phyloP scores from a whole-genome alignment of 2,113 vertebrate species.

The Stigmatopora nigra region DNA sequence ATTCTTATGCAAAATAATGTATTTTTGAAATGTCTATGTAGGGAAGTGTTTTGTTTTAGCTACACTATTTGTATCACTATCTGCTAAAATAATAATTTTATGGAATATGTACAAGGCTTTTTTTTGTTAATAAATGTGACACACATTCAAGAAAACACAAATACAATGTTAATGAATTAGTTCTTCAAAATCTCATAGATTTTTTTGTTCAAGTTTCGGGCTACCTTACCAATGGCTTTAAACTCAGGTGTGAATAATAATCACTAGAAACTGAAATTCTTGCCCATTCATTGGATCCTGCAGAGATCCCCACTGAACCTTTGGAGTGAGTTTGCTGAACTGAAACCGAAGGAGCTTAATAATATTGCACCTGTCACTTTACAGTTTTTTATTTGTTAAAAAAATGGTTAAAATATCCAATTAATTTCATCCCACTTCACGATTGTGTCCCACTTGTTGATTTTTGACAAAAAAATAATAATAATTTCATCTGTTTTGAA shows the following conservation, averaged over 20 bases:
- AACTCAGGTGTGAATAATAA: not conserved
- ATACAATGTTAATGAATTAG: not conserved
- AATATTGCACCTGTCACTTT: too few species aligned
- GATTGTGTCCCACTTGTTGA: too few species aligned
- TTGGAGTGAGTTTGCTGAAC: too few species aligned
- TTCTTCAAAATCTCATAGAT: not conserved
- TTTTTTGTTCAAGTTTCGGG: constrained; percentile 2
- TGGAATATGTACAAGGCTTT: not conserved
- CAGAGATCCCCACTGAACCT: too few species aligned
- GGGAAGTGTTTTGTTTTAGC: not conserved
- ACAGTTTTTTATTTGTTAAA: too few species aligned
- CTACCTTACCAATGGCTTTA: not conserved
- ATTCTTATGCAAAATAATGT: constrained; percentile 51
- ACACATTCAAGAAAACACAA: not conserved
- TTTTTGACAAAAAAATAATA: too few species aligned
- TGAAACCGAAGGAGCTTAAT: too few species aligned
- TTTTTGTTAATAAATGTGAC: not conserved
- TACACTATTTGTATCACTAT: not conserved
- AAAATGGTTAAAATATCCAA: too few species aligned
- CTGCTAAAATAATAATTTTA: constrained; percentile 9
- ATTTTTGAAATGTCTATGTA: constrained; percentile 10
- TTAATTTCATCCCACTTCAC: too few species aligned
- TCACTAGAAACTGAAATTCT: too few species aligned
- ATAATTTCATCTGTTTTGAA: too few species aligned
- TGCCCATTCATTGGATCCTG: not conserved